phyloP scores from a whole-genome alignment of 2,888 invertebrate species.

The Amiota mariae region DNA sequence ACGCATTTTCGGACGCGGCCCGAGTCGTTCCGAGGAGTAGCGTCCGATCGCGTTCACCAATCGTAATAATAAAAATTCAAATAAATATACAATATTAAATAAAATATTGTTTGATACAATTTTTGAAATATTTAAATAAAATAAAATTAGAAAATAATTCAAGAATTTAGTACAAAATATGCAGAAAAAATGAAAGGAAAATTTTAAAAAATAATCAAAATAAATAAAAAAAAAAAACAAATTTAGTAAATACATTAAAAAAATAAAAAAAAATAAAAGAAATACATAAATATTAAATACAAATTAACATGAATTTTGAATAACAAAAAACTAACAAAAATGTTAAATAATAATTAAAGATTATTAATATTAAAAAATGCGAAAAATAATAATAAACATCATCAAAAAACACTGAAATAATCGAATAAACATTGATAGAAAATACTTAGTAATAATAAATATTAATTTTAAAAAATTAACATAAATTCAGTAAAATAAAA shows the following conservation, averaged over 20 bases:
- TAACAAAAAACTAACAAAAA: background rate
- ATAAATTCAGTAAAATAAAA: too few species aligned
- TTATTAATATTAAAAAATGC: background rate
- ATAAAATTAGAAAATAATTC: background rate
- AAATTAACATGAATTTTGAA: background rate
- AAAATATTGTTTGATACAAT: background rate
- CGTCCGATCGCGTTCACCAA: constrained; percentile 74
- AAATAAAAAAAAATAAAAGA: constrained; percentile 11
- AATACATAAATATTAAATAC: background rate
- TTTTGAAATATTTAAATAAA: too few species aligned
- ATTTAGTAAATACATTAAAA: background rate
- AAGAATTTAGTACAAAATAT: constrained; percentile 8
- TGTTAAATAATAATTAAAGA: background rate
- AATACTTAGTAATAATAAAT: too few species aligned
- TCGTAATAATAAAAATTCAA: constrained; percentile 62
- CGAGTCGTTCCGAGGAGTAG: constrained; percentile 74
- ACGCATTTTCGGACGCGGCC: constrained; percentile 75
- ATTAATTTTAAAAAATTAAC: too few species aligned
- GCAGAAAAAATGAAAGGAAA: background rate
- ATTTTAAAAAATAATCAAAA: constrained; percentile 20
- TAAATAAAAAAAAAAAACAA: constrained; percentile 10
- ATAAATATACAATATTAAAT: constrained; percentile 5
- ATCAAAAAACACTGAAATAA: constrained; percentile 1
- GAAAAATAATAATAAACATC: background rate
- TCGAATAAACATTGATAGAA: background rate